Evolutionary conservation across 1,140 invertebrate genomes (phyloP), one percentile per base, ranked within the genome.

Genomic region (Latrodectus geometricus): DNA sequence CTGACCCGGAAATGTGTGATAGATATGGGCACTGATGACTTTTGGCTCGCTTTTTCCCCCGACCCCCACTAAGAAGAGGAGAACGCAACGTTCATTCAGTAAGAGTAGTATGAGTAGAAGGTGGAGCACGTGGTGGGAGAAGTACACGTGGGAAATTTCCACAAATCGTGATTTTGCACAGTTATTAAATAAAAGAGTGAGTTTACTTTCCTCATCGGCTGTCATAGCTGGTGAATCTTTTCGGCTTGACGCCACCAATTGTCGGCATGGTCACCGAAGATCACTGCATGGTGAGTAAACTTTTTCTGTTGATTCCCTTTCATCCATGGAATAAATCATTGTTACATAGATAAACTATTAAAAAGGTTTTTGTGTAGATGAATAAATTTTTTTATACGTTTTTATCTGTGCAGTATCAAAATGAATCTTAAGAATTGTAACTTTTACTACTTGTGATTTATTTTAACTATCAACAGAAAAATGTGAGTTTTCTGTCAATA

Each of bases 1-100:
- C 73, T 76, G 82, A 84, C 82, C 82, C 82, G 72, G 82, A 76
- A 84, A 84, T 69, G 82, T 84, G 82, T 84, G 82, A 84, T 84
- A 76, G 82, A 84, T 84, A 84, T 76, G 49, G 73, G 56, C 72
- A 69, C 61, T 76, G 72, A 76, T 76, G 72, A 76, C 72, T 76
- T 76, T 84, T 76, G 49, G 73, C 73, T 75, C 49, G 49, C 73
- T 61, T 61, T 61, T 11, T 14, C 54, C 54, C 54, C 17, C 17
- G 11, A 17, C 54, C 54, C 8, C 54, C 54, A 17, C 54, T 8
- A 11, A 17, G 54, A 14, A 17, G 54, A 17, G 54, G 54, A 61
- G 54, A 61, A 61, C 35, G 54, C 17, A 61, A 61, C 17, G 17
- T 17, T 61, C 54, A 61, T 61, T 61, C 11, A 61, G 54, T 14